Conservation (phyloP, 2,113 vertebrate genomes). For the Sialia sialis region DNA sequence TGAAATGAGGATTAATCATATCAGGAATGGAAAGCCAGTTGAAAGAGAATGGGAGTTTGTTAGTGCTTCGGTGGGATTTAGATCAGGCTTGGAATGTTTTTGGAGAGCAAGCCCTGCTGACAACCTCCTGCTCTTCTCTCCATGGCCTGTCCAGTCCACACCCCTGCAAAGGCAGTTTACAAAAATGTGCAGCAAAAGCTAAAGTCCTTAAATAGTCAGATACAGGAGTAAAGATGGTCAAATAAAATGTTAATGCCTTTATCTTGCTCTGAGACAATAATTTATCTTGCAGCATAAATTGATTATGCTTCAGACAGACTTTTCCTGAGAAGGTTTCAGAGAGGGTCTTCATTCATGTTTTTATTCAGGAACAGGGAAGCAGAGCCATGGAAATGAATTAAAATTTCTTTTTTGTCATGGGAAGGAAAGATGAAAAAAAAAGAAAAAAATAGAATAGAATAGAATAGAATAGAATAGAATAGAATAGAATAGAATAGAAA, state of each 20-base stretch:
- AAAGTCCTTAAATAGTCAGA: background rate
- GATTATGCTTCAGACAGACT: background rate
- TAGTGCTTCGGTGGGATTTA: background rate
- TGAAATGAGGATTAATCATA: background rate
- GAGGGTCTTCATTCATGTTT: accelerated
- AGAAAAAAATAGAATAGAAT: too few relatives aligned
- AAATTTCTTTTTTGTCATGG: background rate
- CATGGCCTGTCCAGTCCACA: background rate
- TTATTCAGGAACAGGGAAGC: background rate
- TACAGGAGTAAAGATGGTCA: background rate
- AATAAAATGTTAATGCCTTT: background rate
- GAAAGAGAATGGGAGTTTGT: background rate
- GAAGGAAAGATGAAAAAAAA: background rate
- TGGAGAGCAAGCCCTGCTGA: background rate
- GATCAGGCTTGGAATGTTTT: background rate
- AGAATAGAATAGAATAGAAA: too few relatives aligned
- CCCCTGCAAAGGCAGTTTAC: background rate
- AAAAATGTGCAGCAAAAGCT: background rate
- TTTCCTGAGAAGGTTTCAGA: background rate
- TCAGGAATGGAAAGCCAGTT: background rate
- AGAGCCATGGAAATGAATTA: background rate
- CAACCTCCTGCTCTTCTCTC: background rate
- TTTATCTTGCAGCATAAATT: background rate
- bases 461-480: too few relatives aligned
- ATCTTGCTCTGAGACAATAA: background rate